Conservation (phyloP, 2,113 vertebrate species). For the Psilopogon haemacephalus region DNA sequence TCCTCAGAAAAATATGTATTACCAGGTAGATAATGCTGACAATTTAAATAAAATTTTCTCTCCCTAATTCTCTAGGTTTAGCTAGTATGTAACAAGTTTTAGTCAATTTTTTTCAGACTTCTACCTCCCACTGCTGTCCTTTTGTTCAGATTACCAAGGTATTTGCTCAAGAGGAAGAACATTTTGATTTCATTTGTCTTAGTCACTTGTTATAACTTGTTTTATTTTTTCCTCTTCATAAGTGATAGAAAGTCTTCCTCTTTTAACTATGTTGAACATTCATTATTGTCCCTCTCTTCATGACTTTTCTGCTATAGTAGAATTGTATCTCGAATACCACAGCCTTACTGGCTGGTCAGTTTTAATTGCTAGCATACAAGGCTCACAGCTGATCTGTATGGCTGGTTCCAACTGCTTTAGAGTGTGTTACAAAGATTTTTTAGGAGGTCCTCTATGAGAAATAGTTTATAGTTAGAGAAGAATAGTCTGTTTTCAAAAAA, state of each 20-base stretch:
- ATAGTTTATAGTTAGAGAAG: neutral
- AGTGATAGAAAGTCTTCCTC: neutral
- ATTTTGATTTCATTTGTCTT: neutral
- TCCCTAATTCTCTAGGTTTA: neutral
- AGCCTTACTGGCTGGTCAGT: neutral
- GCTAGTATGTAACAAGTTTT: neutral
- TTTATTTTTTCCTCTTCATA: too few species aligned
- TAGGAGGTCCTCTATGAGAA: neutral
- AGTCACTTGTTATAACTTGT: neutral
- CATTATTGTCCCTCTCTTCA: neutral
- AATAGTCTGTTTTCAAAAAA: neutral
- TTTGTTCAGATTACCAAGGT: neutral
- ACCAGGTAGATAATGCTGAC: slow-evolving; percentile 54
- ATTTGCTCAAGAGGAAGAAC: neutral
- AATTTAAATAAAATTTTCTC: neutral
- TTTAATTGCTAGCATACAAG: neutral
- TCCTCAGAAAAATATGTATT: neutral
- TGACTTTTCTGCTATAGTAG: neutral
- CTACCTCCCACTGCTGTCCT: neutral
- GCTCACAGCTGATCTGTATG: neutral
- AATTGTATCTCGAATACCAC: neutral
- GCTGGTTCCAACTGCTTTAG: neutral
- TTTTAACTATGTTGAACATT: neutral
- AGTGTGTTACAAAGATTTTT: neutral
- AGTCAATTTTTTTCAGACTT: neutral